phyloP scores from a whole-genome alignment of 1,140 invertebrate genomes.

The Trachelipus rathkii region DNA sequence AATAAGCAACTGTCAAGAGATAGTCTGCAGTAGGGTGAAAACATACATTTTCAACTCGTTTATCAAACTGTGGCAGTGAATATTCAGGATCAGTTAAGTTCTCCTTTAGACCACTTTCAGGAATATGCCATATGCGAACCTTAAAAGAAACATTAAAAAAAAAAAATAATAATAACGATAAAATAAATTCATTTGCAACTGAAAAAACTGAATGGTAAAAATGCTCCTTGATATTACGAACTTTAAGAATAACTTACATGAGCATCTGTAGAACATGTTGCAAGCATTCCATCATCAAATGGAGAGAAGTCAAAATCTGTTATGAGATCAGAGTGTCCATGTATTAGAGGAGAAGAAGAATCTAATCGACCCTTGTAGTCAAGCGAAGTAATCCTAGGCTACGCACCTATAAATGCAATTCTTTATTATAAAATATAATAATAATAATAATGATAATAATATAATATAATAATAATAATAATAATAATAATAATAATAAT shows the following conservation, averaged over 20 bases:
- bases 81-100: constrained; percentile 74
- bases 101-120: constrained; percentile 69
- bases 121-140: constrained; percentile 83
- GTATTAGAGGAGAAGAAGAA: constrained; percentile 62
- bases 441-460: too few species aligned
- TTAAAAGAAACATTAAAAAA: constrained; percentile 47
- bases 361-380: constrained; percentile 77
- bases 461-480: too few species aligned
- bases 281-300: constrained; percentile 84
- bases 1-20: constrained; percentile 73
- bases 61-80: constrained; percentile 71
- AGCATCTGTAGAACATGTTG: constrained; percentile 86
- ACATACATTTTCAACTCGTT: constrained; percentile 75
- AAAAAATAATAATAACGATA: neutral
- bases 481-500: too few species aligned
- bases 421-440: too few species aligned
- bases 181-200: neutral
- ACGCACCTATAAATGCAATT: constrained; percentile 54
- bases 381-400: constrained; percentile 76
- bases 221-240: neutral
- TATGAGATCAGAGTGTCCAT: constrained; percentile 81
- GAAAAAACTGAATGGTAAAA: neutral
- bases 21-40: constrained; percentile 84
- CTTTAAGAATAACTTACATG: constrained; percentile 57
- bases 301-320: constrained; percentile 93